Percentiles rank a stretch among this genome's conserved stretches.
Conservation (phyloP, 2,888 invertebrate species). For the Eucera pruinosa region DNA sequence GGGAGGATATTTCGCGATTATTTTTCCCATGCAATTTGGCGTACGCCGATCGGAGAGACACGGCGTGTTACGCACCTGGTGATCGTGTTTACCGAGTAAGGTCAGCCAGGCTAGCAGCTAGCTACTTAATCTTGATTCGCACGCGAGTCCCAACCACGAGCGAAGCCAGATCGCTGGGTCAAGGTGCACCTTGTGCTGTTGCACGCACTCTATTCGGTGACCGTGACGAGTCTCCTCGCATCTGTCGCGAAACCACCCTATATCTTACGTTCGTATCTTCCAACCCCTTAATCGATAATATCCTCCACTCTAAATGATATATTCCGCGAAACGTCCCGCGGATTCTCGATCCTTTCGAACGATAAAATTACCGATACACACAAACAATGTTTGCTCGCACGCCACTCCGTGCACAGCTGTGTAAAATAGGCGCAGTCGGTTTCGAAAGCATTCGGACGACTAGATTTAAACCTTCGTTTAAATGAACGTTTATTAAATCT, state of each 20-base stretch:
- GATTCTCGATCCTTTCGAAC: too few relatives aligned
- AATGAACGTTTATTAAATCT: too few relatives aligned
- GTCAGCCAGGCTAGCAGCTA: slow-evolving; percentile 73
- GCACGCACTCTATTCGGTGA: slow-evolving; percentile 64
- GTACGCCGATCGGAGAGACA: neutral
- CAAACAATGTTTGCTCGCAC: too few relatives aligned
- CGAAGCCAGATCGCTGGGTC: slow-evolving; percentile 79
- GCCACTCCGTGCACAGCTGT: too few relatives aligned
- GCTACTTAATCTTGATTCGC: slow-evolving; percentile 83
- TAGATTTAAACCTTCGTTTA: too few relatives aligned
- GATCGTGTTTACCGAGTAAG: slow-evolving; percentile 73
- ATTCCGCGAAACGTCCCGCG: too few relatives aligned
- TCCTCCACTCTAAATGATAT: too few relatives aligned
- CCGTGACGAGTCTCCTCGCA: slow-evolving; percentile 34
- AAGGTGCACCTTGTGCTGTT: slow-evolving; percentile 76
- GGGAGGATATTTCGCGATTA: too few relatives aligned
- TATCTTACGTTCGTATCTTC: neutral
- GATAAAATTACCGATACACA: too few relatives aligned
- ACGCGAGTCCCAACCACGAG: slow-evolving; percentile 79
- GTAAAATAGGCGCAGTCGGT: too few relatives aligned
- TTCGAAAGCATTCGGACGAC: too few relatives aligned
- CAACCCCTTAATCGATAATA: neutral
- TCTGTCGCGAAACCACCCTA: neutral
- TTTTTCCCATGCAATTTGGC: too few relatives aligned
- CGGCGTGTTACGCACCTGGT: slow-evolving; percentile 53